A percentile compares a stretch with the other conserved stretches of the same genome.
Evolutionary conservation across 2,113 vertebrate species (phyloP).

Genomic region (Cichladusa arquata): DNA sequence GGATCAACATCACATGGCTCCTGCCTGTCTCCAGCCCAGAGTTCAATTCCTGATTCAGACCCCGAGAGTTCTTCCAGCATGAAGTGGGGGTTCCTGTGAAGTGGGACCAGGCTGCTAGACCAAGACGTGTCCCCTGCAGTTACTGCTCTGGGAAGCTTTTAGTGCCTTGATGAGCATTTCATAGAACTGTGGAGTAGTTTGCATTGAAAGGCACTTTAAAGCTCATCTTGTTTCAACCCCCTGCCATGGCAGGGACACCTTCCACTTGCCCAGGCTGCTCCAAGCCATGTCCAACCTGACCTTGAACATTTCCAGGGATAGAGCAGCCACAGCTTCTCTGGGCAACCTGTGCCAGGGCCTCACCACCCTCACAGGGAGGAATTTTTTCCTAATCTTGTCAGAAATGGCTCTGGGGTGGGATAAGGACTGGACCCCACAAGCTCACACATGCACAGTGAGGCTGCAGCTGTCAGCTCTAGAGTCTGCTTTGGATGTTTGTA

Average conservation of each 20-base stretch:
- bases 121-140: no score
- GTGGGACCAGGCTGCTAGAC: neutral
- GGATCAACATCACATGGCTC: neutral
- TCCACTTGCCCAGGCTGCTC: neutral
- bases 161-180: neutral
- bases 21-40: neutral
- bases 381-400: neutral
- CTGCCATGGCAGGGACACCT: neutral
- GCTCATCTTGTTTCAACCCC: neutral
- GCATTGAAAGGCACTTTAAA: neutral
- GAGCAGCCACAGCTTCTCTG: neutral
- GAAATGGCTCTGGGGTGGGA: neutral
- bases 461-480: neutral
- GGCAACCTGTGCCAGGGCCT: neutral
- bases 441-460: neutral
- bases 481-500: neutral
- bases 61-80: neutral
- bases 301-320: neutral
- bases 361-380: neutral
- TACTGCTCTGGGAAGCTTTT: neutral
- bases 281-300: fast-evolving
- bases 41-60: neutral
- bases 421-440: neutral
- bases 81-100: neutral
- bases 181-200: neutral